Conservation (phyloP, 2,113 vertebrate genomes). For the Laterallus jamaicensis region DNA sequence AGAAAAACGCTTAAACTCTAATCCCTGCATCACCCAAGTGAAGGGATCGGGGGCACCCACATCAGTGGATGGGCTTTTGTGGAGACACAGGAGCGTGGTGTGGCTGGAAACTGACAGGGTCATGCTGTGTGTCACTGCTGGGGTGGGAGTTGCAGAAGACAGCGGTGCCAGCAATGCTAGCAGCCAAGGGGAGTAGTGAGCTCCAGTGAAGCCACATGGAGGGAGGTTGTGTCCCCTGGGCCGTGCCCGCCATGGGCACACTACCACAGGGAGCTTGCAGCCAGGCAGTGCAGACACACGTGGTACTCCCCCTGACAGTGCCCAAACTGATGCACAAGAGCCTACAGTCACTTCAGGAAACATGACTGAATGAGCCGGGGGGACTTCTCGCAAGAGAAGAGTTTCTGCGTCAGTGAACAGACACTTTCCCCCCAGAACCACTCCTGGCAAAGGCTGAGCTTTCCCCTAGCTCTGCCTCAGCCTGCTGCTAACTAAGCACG, state of each 20-base stretch:
- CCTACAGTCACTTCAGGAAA: neutral
- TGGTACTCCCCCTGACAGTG: neutral
- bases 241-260: fast-evolving
- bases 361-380: neutral
- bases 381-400: neutral
- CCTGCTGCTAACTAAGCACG: neutral
- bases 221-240: neutral
- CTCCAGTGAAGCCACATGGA: neutral
- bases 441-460: slow-evolving; percentile 20
- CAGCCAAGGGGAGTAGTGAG: fast-evolving
- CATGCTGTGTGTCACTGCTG: fast-evolving
- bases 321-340: neutral
- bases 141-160: fast-evolving
- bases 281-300: neutral
- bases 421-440: slow-evolving; percentile 20
- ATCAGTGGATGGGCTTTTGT: neutral
- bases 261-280: neutral
- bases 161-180: fast-evolving
- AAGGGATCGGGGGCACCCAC: neutral
- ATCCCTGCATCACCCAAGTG: neutral
- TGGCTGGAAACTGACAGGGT: neutral
- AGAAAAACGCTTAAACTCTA: neutral
- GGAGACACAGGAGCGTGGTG: fast-evolving
- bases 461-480: neutral
- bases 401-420: slow-evolving; percentile 40